Evolutionary conservation across 2,113 vertebrate species (phyloP).

Genomic region (Trochalopteron elliotii): DNA sequence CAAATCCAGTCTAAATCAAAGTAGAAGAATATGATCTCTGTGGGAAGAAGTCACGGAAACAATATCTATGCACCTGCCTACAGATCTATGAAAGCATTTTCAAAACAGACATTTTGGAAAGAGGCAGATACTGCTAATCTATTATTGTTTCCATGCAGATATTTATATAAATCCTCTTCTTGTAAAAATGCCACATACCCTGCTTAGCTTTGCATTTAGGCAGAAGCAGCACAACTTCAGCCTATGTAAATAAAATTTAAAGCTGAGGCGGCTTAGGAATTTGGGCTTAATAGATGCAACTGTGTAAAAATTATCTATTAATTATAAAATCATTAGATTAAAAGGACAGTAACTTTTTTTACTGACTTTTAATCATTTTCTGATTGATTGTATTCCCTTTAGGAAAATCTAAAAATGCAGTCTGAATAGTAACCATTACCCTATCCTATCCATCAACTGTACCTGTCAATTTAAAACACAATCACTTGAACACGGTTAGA

Average conservation of each 20-base stretch:
- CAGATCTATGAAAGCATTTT: constrained; percentile 26
- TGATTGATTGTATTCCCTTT: background rate
- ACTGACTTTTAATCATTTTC: background rate
- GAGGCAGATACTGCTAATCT: constrained; percentile 36
- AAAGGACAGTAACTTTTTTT: background rate
- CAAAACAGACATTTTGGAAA: constrained; percentile 34
- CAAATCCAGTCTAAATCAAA: background rate
- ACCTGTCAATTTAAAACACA: constrained; percentile 20
- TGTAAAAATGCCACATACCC: background rate
- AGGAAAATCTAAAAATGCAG: background rate
- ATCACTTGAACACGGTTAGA: background rate
- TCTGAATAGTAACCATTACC: background rate
- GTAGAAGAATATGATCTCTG: constrained; percentile 26
- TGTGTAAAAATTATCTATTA: background rate
- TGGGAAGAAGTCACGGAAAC: constrained; percentile 41
- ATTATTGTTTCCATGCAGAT: constrained; percentile 46
- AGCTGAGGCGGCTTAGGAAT: background rate
- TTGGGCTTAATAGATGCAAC: background rate
- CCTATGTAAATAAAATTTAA: background rate
- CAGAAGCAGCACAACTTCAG: background rate
- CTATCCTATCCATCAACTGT: background rate
- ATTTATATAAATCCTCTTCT: constrained; percentile 21
- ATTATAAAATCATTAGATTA: background rate
- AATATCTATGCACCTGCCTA: constrained; percentile 57
- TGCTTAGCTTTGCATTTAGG: background rate